Evolutionary conservation across 2,113 vertebrate genomes (phyloP), one percentile per base, ranked within the genome.

Genomic region (Catagonus wagneri): DNA sequence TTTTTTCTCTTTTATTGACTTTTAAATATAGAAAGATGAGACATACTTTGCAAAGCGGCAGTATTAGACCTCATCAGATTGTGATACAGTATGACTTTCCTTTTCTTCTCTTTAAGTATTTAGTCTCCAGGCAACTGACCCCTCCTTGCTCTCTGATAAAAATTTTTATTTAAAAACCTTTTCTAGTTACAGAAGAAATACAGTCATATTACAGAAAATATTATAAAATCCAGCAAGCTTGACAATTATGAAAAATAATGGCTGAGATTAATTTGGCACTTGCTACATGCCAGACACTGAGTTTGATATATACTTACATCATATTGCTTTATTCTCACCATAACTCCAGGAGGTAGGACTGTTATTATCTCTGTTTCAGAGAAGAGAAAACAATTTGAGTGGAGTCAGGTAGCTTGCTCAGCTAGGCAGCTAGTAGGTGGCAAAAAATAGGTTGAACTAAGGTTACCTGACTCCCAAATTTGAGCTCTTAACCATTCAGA

Each of bases 1-100:
- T n/a, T 78, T 56, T n/a, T 20, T 56, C 29, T 56, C 29, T 74
- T 78, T 80, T 60, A 61, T 39, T 61, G 58, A 63, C 6, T 65
- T 96, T 96, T 85, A 52, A 74, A 60, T 61, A 7, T 16, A 68
- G 75, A 87, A 92, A 63, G 16, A 61, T 27, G 63, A 83, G 34
- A 56, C 7, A 22, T 3, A 58, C 61, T 94, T 90, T 68, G 32
- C 60, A 86, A 39, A 61, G 20, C 34, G 76, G 50, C 3, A 27
- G 10, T 39, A 61, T 44, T 75, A 13, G 36, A 75, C 68, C 52
- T 25, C 56, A 44, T 32, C 72, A 75, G 16, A 74, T 20, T 74
- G 36, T 83, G 12, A 76, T 63, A 29, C 8, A 25, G 20, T 17
- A 20, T 60, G 66, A n/a, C 58, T n/a, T 90, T 60, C 12, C 23